phyloP scores from a whole-genome alignment of 1,140 invertebrate genomes.

The Arctopsyche grandis region DNA sequence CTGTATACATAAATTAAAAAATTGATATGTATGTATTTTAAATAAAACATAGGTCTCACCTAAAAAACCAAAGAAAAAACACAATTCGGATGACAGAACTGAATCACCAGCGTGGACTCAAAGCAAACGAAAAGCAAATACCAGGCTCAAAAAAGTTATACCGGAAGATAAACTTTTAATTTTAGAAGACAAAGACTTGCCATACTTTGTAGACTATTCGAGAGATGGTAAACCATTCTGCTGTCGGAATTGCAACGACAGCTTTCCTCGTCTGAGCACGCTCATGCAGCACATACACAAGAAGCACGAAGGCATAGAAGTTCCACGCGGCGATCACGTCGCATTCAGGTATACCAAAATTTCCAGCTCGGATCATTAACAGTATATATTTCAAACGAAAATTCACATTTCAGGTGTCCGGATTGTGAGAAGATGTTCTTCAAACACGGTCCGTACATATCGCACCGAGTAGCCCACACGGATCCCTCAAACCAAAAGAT shows the following conservation, averaged over 20 bases:
- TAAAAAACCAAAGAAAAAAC: not conserved
- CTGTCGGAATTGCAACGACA: not conserved
- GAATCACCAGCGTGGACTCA: not conserved
- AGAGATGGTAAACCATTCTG: not conserved
- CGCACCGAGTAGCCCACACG: not conserved
- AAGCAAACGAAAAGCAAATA: not conserved
- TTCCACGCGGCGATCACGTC: not conserved
- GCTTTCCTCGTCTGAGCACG: not conserved
- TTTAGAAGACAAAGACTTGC: slow-evolving; percentile 1
- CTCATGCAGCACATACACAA: slow-evolving; percentile 11
- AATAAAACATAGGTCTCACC: not conserved
- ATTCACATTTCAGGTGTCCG: not conserved
- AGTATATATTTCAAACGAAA: no score
- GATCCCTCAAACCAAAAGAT: not conserved
- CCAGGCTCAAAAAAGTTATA: not conserved
- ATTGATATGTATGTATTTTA: no score
- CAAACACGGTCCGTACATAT: slow-evolving; percentile 6
- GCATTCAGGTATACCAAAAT: not conserved
- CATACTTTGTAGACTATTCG: not conserved
- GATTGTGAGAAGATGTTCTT: not conserved
- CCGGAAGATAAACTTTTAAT: slow-evolving; percentile 1
- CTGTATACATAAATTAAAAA: no score
- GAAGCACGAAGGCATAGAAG: not conserved
- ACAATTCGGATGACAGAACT: not conserved
- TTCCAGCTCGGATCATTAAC: no score